These are phyloP conservation scores for Hydra vulgaris DNA, from an alignment of 30 jellyfish, hydroid and myxozoan species.

Conservation along the genomic window DNA sequence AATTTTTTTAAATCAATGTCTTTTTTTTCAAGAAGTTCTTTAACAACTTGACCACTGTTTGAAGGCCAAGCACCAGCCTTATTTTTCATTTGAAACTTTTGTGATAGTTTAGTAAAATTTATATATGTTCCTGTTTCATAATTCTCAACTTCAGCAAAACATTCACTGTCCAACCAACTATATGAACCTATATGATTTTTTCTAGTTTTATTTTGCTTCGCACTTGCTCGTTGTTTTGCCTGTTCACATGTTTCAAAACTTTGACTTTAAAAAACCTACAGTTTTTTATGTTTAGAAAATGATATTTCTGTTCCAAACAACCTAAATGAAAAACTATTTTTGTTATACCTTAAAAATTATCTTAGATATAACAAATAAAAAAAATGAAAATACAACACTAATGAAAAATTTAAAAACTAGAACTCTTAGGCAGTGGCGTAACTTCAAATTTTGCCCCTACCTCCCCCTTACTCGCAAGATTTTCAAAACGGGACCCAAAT, in stretches of 20 bases:
- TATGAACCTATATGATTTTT: background rate
- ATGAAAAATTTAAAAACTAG: background rate
- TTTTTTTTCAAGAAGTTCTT: background rate
- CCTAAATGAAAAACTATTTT: background rate
- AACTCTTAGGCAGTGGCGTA: background rate
- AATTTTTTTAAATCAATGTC: background rate
- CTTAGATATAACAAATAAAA: background rate
- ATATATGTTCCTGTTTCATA: background rate
- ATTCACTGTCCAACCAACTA: background rate
- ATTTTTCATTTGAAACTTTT: background rate
- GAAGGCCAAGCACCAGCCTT: background rate
- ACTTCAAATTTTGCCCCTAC: background rate
- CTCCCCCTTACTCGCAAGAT: background rate
- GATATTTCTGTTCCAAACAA: background rate
- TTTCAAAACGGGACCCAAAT: background rate
- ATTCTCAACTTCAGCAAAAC: background rate
- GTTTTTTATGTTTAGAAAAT: background rate
- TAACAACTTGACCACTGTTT: background rate
- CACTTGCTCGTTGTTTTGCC: background rate
- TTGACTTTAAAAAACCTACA: background rate
- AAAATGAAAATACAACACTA: background rate
- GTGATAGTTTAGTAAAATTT: background rate
- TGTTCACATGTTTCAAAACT: background rate
- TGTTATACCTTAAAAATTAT: background rate
- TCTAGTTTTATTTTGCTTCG: background rate